Evolutionary conservation across 1,140 invertebrate genomes (phyloP), one percentile per base, ranked within the genome.

Genomic region (Lanistes nyassanus): DNA sequence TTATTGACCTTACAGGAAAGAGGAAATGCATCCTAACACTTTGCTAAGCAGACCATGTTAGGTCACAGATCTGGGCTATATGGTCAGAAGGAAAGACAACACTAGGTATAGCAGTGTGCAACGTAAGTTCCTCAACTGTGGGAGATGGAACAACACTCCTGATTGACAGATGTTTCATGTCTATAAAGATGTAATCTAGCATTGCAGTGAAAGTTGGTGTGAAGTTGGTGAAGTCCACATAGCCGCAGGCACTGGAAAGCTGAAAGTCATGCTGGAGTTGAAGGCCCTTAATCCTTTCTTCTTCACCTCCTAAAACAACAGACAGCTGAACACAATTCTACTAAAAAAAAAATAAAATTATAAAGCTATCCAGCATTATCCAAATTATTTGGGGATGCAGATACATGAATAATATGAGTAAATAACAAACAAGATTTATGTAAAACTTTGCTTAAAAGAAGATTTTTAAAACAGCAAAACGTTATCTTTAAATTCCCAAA

Each of bases 31-130:
- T 31, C 23, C 11, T 31, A 11, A 23, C 23, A 23, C n/a, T 26
- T 23, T 60, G 29, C 64, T 37, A 70, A 2, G 56, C 51, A 11
- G 47, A 56, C 68, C 70, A 93, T 75, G 90, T 88, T 47, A 98
- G 88, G 90, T 97, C 95, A 66, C 94, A 94, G 72, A 97, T 91
- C 65, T 97, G 89, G 67, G 97, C 93, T 79, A 98, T 89, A 89
- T 98, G 97, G 91, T 98, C 97, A 26, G 96, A 98, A 1, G 97
- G 97, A 89, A 94, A 95, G 13, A 94, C 92, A 26, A 94, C 88
- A 82, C 94, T 98, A 3, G 97, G 97, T 76, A 98, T 91, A 19
- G 94, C 96, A 60, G 86, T 90, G 84, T 96, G 88, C 51, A 90
- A 85, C 65, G 87, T 91, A 23, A 98, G 87, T 82, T 96, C 93